A percentile compares a stretch with the other conserved stretches of the same genome.
Evolutionary conservation across 2,888 invertebrate genomes (phyloP).

Genomic region (Stegophylla sp.): DNA sequence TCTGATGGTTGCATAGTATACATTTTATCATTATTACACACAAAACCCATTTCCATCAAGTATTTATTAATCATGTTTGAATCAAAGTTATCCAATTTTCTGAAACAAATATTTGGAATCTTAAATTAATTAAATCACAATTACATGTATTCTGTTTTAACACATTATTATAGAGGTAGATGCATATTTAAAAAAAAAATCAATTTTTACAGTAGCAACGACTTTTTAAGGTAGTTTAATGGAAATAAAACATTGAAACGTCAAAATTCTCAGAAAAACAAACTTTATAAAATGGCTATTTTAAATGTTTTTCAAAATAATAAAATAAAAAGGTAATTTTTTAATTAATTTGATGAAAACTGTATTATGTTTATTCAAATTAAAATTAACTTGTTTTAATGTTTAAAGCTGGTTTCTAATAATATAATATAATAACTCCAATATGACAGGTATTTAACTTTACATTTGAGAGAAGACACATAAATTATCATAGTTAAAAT

Average conservation of each 20-base stretch:
- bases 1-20: not conserved
- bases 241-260: not conserved
- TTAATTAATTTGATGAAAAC: too few species aligned
- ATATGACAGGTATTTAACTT: too few species aligned
- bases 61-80: not conserved
- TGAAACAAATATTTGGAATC: not conserved
- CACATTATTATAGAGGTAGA: not conserved
- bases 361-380: too few species aligned
- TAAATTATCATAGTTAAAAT: too few species aligned
- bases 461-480: too few species aligned
- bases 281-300: not conserved
- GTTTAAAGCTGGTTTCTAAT: too few species aligned
- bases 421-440: too few species aligned
- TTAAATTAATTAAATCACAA: not conserved
- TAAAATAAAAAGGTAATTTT: too few species aligned
- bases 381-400: too few species aligned
- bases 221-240: too few species aligned
- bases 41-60: constrained; percentile 12
- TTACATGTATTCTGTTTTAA: not conserved
- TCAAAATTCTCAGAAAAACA: not conserved
- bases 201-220: too few species aligned
- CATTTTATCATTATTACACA: not conserved
- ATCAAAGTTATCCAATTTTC: not conserved
- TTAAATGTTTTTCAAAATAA: too few species aligned
- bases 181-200: not conserved